A percentile compares a stretch with the other conserved stretches of the same genome.
phyloP scores from a whole-genome alignment of 2,888 invertebrate genomes.

The Sphaerophoria rueppellii region DNA sequence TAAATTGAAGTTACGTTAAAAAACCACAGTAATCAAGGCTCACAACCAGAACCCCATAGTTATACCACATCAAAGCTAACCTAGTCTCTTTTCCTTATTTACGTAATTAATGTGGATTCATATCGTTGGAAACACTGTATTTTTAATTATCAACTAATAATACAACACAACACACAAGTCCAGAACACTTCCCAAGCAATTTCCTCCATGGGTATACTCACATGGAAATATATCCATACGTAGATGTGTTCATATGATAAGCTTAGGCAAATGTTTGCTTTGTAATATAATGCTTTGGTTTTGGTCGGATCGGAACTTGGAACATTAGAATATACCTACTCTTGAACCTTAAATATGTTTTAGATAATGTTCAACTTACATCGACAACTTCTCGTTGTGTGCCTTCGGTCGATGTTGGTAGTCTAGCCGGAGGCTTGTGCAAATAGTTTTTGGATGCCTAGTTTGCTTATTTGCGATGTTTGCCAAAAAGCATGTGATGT shows the following conservation, averaged over 20 bases:
- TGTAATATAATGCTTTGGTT: conserved; percentile 29
- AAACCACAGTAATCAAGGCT: no score
- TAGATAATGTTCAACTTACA: not conserved
- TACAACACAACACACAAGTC: conserved; percentile 55
- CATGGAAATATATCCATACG: not conserved
- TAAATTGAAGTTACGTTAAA: no score
- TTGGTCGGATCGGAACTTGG: conserved; percentile 31
- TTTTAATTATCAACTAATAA: conserved; percentile 65
- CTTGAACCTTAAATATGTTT: no score
- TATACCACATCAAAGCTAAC: conserved; percentile 2
- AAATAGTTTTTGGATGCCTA: conserved; percentile 27
- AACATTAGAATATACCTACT: not conserved
- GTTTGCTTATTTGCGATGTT: conserved; percentile 14
- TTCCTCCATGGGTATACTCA: conserved; percentile 42
- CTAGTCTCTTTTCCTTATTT: conserved; percentile 30
- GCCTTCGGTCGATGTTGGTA: not conserved
- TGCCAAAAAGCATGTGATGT: conserved; percentile 12
- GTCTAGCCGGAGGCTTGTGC: conserved; percentile 27
- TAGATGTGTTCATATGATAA: conserved; percentile 39
- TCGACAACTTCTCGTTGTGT: not conserved
- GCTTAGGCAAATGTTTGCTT: conserved; percentile 57
- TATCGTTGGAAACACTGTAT: conserved; percentile 43
- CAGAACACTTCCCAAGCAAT: conserved; percentile 47
- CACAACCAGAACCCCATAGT: conserved; percentile 1
- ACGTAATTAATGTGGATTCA: conserved; percentile 59